Evolutionary conservation across 2,888 invertebrate genomes (phyloP).

Genomic region (Oeneis ivallda): DNA sequence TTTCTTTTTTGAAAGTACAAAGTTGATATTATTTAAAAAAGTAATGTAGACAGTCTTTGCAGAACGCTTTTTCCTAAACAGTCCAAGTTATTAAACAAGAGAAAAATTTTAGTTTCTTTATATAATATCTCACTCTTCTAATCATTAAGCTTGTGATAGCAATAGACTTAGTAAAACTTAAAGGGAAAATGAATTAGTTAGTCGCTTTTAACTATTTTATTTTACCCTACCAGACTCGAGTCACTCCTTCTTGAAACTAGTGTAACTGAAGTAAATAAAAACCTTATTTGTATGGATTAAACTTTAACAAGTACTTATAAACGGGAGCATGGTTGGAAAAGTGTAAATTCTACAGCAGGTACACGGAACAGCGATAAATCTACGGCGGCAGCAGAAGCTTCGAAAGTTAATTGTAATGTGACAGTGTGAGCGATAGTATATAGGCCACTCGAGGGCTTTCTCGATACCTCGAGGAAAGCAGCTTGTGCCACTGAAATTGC

Average conservation of each 20-base stretch:
- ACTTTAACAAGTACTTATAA: not conserved
- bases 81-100: too few relatives aligned
- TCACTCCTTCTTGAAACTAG: too few relatives aligned
- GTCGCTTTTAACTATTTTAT: too few relatives aligned
- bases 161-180: too few relatives aligned
- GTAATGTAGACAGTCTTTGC: too few relatives aligned
- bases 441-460: conserved; percentile 58
- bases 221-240: too few relatives aligned
- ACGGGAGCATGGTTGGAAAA: not conserved
- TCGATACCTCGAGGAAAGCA: conserved; percentile 39
- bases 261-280: not conserved
- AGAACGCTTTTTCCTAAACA: too few relatives aligned
- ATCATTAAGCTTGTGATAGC: too few relatives aligned
- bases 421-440: conserved; percentile 49
- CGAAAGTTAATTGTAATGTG: conserved; percentile 56
- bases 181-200: too few relatives aligned
- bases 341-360: conserved; percentile 10
- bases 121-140: too few relatives aligned
- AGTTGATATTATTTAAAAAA: not conserved
- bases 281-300: not conserved
- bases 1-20: not conserved
- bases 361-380: conserved; percentile 13
- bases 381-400: conserved; percentile 40
- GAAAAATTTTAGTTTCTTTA: too few relatives aligned
- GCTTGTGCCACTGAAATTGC: conserved; percentile 31